Conservation (phyloP, 2,797 vertebrate genomes). For the Bovichtus diacanthus region DNA sequence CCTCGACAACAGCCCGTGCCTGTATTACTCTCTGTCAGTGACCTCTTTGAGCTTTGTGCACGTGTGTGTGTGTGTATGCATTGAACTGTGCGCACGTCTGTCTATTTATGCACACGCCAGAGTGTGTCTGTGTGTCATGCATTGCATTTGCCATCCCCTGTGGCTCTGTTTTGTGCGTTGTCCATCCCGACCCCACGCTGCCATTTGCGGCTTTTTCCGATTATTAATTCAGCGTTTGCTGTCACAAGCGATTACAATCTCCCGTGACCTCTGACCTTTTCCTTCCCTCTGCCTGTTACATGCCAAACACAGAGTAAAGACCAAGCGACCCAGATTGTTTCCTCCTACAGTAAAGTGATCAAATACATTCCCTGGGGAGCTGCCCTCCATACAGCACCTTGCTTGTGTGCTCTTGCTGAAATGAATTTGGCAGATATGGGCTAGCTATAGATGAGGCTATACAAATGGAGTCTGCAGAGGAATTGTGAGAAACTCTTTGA, state of each 20-base stretch:
- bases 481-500: conserved; percentile 44
- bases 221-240: conserved; percentile 82
- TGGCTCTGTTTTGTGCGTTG: conserved; percentile 37
- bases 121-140: conserved; percentile 50
- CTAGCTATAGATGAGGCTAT: conserved; percentile 3
- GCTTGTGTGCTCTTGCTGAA: conserved; percentile 34
- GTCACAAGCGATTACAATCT: conserved; percentile 71
- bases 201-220: conserved; percentile 65
- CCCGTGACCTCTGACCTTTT: conserved; percentile 64
- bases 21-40: conserved; percentile 21
- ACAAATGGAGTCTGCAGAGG: conserved; percentile 22
- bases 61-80: background rate
- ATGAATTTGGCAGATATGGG: conserved; percentile 36
- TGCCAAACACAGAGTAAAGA: conserved; percentile 52
- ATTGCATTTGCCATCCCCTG: conserved; percentile 38
- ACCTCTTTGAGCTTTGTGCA: conserved; percentile 24
- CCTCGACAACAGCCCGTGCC: conserved; percentile 5
- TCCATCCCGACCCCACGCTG: conserved; percentile 51
- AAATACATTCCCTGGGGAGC: conserved; percentile 49
- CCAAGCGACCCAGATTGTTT: conserved; percentile 69
- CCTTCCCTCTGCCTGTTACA: conserved; percentile 46
- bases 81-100: background rate
- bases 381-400: conserved; percentile 28
- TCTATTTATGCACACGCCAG: conserved; percentile 30
- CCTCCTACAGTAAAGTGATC: conserved; percentile 58